Base-by-base conservation (phyloP, 1,140 invertebrate species). In the Tetraneura akinire region DNA sequence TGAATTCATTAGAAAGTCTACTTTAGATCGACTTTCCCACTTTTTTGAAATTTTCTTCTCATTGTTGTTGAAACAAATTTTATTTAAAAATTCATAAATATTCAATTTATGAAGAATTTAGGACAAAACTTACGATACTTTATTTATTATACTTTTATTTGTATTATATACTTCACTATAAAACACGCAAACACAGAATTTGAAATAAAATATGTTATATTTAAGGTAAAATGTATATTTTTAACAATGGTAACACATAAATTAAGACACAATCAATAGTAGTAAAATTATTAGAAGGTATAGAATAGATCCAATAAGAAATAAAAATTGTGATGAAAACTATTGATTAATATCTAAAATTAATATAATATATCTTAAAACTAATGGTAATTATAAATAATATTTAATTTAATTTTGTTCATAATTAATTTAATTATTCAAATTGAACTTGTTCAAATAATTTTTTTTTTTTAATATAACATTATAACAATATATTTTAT, bases 161-260 rank as follows among this genome's bases (percentile, higher is more conserved):
- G n/a, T n/a, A n/a, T n/a, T n/a, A n/a, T n/a, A n/a, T 37, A 37
- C 13, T 60, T 1, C 5, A 14, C 14, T 16, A 60, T 26, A 60
- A 60, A 26, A 37, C 10, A 64, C 23, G 37, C n/a, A 6, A 13
- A n/a, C 3, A 37, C 18, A 37, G 9, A 9, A 37, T 64, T 64
- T 64, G 62, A 37, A 64, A 64, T 62, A 64, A 64, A n/a, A 37
- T 13, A 64, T 64, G n/a, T 42, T 64, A 37, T 42, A 37, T 64
- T 64, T 64, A 21, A 37, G 32, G n/a, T 64, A 6, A 64, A 64
- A 26, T 37, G 10, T 13, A 64, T n/a, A 64, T 64, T 3, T 64
- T 64, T 29, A 64, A 64, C 32, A 37, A 37, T 21, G 60, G 60
- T 62, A 62, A 62, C 60, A 32, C 0, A 16, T 62, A 32, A 62